A percentile compares a stretch with the other conserved stretches of the same genome.
These are phyloP conservation scores for Acipenser ruthenus DNA, from an alignment of 2,797 vertebrate genomes.

Conservation along the genomic window DNA sequence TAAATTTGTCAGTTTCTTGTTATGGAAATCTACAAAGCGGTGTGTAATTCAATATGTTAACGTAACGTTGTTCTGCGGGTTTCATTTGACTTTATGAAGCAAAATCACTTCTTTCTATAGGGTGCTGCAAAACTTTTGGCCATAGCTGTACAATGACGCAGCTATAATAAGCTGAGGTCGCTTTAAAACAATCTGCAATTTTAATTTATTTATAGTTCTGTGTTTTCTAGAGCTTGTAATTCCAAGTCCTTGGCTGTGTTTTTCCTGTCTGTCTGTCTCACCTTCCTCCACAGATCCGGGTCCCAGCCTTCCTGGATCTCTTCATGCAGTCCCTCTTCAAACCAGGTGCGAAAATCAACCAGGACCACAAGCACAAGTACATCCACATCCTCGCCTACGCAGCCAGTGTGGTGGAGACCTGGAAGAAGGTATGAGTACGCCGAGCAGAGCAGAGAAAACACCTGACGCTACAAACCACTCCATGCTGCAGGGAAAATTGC, in stretches of 20 bases:
- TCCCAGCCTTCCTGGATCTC: constrained; percentile 93
- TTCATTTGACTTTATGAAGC: no score
- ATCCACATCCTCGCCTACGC: constrained; percentile 96
- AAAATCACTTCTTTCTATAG: no score
- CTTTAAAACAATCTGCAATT: background rate
- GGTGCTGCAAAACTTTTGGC: no score
- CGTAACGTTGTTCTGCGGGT: no score
- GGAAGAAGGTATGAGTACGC: constrained; percentile 80
- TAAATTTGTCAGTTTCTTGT: background rate
- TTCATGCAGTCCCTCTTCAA: constrained; percentile 98
- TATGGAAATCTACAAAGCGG: background rate
- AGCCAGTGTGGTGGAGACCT: constrained; percentile 93
- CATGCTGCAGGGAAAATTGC: no score
- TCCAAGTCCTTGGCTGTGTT: background rate
- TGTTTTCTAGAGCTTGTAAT: background rate
- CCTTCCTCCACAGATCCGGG: constrained; percentile 63
- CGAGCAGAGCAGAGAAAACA: background rate
- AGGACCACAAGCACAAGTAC: constrained; percentile 98
- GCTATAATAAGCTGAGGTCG: no score
- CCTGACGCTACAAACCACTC: no score
- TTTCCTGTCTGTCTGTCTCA: background rate
- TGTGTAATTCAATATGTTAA: no score
- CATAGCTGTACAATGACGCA: background rate
- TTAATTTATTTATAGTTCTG: background rate
- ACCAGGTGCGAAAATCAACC: constrained; percentile 94